Percentiles rank a stretch among this genome's conserved stretches.
These are phyloP conservation scores for Temnothorax ravouxi DNA, from an alignment of 2,888 invertebrate species.

Conservation along the genomic window DNA sequence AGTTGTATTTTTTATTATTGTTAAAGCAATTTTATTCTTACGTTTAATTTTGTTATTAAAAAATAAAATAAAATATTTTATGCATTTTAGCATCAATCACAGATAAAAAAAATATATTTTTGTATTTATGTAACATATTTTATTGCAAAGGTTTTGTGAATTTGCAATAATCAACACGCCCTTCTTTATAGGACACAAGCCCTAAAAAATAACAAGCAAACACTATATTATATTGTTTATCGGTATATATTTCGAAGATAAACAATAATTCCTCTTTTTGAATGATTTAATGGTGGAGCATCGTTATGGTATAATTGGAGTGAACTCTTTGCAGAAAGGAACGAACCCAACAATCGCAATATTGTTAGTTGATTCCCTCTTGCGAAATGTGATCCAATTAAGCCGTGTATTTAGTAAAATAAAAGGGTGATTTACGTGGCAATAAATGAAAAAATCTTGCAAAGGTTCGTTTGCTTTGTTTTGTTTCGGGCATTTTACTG, in stretches of 20 bases:
- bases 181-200: not conserved
- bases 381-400: conserved; percentile 46
- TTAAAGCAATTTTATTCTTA: not conserved
- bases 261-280: conserved; percentile 21
- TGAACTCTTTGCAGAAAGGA: conserved; percentile 20
- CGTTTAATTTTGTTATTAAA: not conserved
- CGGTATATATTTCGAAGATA: conserved; percentile 16
- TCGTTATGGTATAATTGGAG: conserved; percentile 40
- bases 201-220: not conserved
- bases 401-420: conserved; percentile 45
- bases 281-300: conserved; percentile 21
- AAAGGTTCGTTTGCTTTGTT: conserved; percentile 45
- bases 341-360: conserved; percentile 29
- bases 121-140: conserved; percentile 16
- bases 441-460: conserved; percentile 60
- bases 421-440: conserved; percentile 69
- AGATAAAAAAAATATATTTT: not conserved
- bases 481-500: conserved; percentile 36
- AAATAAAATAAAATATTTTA: not conserved
- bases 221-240: conserved; percentile 27
- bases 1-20: not conserved
- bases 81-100: not conserved
- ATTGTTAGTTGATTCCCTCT: conserved; percentile 27
- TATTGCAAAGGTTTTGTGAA: not conserved
- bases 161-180: conserved; percentile 19